A percentile compares a stretch with the other conserved stretches of the same genome.
These are phyloP conservation scores for Pelecanus crispus DNA, from an alignment of 2,113 vertebrate genomes.

Conservation along the genomic window DNA sequence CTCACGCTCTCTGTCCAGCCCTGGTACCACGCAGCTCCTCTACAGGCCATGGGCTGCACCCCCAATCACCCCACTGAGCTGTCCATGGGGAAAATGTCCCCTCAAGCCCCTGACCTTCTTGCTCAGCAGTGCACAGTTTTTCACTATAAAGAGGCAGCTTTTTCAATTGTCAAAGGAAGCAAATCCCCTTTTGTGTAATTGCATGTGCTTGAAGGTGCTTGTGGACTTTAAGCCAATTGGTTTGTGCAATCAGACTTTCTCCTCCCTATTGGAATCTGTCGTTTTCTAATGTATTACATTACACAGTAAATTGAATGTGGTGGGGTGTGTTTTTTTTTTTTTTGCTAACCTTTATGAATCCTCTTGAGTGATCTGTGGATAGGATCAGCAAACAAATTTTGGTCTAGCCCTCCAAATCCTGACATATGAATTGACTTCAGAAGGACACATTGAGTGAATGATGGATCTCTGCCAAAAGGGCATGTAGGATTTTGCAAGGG, in stretches of 20 bases:
- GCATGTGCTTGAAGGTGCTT: background rate
- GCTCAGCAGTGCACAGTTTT: background rate
- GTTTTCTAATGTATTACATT: conserved; percentile 8
- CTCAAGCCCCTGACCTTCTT: background rate
- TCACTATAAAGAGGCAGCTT: background rate
- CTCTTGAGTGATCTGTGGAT: conserved; percentile 50
- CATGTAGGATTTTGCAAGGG: conserved; percentile 42
- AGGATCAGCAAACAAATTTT: conserved; percentile 61
- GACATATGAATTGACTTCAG: conserved; percentile 57
- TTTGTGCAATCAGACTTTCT: background rate
- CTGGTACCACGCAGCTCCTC: fast-evolving
- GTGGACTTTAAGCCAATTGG: background rate
- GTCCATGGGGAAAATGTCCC: fast-evolving
- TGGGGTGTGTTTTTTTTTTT: background rate
- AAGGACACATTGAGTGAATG: conserved; percentile 41
- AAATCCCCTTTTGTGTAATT: background rate
- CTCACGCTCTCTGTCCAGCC: fast-evolving
- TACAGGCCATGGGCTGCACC: background rate
- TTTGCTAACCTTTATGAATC: conserved; percentile 25
- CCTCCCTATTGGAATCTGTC: background rate
- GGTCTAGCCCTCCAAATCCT: conserved; percentile 29
- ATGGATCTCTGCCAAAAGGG: conserved; percentile 59
- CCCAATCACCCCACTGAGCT: fast-evolving
- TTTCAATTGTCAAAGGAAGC: background rate
- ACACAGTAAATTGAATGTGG: background rate